Base-by-base conservation (phyloP, 2,797 vertebrate genomes). In the Menidia menidia region DNA sequence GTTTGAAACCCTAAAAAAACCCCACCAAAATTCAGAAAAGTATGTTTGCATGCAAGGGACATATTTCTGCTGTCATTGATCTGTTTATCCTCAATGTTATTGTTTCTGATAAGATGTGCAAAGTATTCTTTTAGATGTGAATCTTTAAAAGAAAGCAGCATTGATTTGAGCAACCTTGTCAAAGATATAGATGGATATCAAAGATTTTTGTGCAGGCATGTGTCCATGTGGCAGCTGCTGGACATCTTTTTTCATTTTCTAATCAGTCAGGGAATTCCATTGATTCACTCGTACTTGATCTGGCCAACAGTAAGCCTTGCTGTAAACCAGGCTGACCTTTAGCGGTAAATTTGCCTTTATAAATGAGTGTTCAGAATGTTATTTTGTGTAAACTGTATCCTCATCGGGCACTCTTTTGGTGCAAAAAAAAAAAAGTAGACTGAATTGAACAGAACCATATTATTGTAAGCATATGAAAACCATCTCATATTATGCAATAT, bases 251-350 rank as follows among this genome's bases (percentile, higher is more conserved):
- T 51, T 52, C 3, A 25, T 11, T 5, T 4, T 15, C 15, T 44
- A 14, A 44, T 39, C 35, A 9, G 35, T 39, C 35, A 39, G 5
- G 7, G 1, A 2, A 18, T 16, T 6, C 13, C n/a, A 39, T 63
- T 64, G 33, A 76, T 67, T 66, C 59, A 52, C 12, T 33, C 32
- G 1, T 2, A n/a, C 2, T 47, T 74, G 41, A 16, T 50, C 16
- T 54, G 16, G 39, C 25, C 43, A 54, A 45, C 12, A 32, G 2
- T 44, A 60, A 50, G 6, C 42, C 25, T 56, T 4, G 1, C 58
- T 25, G 45, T 64, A 62, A 64, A 65, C 77, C 7, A 47, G 12
- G 39, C 32, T 70, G 32, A 61, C 50, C 44, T 71, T 53, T 30
- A 5, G 33, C 33, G 44, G 9, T 70, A 62, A 56, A 50, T 76